These are phyloP conservation scores for Channallabes apus DNA, from an alignment of 2,797 vertebrate genomes.

Conservation along the genomic window DNA sequence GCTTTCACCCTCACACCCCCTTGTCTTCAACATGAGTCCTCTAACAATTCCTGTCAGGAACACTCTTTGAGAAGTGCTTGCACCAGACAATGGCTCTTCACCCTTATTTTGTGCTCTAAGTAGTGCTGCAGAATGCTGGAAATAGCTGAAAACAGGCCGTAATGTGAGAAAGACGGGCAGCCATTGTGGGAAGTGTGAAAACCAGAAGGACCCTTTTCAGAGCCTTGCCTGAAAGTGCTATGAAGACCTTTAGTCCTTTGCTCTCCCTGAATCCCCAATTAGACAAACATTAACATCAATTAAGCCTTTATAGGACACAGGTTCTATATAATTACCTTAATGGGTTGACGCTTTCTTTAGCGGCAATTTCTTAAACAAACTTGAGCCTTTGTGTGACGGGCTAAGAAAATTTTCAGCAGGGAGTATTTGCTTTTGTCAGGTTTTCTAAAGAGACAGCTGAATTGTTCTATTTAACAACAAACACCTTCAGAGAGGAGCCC, in stretches of 20 bases:
- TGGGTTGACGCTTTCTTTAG: slow-evolving; percentile 99
- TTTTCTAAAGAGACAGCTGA: slow-evolving; percentile 96
- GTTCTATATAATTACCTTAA: slow-evolving; percentile 99
- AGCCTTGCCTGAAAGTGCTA: slow-evolving; percentile 95
- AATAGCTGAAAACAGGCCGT: slow-evolving; percentile 87
- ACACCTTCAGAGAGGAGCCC: slow-evolving; percentile 94
- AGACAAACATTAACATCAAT: slow-evolving; percentile 99
- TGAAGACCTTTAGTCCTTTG: slow-evolving; percentile 96
- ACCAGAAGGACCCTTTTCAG: slow-evolving; percentile 92
- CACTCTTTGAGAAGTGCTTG: slow-evolving; percentile 91
- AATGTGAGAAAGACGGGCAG: slow-evolving; percentile 98
- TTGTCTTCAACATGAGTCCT: slow-evolving; percentile 89
- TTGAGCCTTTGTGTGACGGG: slow-evolving; percentile 93
- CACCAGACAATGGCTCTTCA: slow-evolving; percentile 94
- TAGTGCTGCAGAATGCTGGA: slow-evolving; percentile 86
- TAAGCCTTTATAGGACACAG: slow-evolving; percentile 99
- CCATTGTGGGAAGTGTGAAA: slow-evolving; percentile 96
- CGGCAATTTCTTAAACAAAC: slow-evolving; percentile 99
- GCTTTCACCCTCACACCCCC: slow-evolving; percentile 90
- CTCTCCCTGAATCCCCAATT: slow-evolving; percentile 96
- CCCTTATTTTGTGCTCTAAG: slow-evolving; percentile 91
- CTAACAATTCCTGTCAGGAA: slow-evolving; percentile 93
- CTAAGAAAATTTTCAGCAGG: slow-evolving; percentile 96
- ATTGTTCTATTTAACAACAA: slow-evolving; percentile 98
- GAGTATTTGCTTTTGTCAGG: slow-evolving; percentile 95